Evolutionary conservation across 2,797 vertebrate species (phyloP), one percentile per base, ranked within the genome.

Genomic region (Lithobates sylvaticus): DNA sequence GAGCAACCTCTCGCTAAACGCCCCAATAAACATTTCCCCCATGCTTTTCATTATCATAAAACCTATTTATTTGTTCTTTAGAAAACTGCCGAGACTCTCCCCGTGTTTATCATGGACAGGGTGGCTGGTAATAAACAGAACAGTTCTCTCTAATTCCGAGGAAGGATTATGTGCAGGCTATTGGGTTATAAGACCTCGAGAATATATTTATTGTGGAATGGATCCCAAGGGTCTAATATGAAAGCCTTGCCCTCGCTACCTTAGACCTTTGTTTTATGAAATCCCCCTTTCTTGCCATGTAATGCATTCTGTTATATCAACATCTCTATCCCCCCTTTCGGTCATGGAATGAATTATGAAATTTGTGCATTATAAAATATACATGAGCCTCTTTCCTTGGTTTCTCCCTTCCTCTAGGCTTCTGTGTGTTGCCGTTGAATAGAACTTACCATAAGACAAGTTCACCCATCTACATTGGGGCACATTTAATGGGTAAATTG

Each of bases 21-120:
- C 27, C 74, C 68, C 23, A 15, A 76, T 77, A 70, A 69, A 76
- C 64, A 69, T 47, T 58, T 44, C 26, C 74, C 34, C 13, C 27
- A 34, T 44, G 27, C 64, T 36, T 47, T 42, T 39, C 64, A 27
- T 84, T 76, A 44, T 65, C 39, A 84, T 67, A 76, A 83, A 18
- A 27, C 32, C 81, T 68, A 32, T 68, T 68, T 82, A 76, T 76
- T 76, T 69, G 23, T 68, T 68, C 67, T 21, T 44, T 26, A 42
- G 39, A 84, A 84, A 50, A 76, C 36, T 26, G 26, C 12, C 4
- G 5, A 32, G 32, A 18, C 12, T 39, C 16, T 29, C 27, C 42
- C 21, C 6, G 72, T 68, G 68, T 83, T 83, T 68, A 67, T 76
- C 18, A 47, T 27, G n/a, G 26, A 18, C 32, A 29, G n/a, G n/a